Base-by-base conservation (phyloP, 1,140 invertebrate genomes). In the Cataglyphis hispanica region DNA sequence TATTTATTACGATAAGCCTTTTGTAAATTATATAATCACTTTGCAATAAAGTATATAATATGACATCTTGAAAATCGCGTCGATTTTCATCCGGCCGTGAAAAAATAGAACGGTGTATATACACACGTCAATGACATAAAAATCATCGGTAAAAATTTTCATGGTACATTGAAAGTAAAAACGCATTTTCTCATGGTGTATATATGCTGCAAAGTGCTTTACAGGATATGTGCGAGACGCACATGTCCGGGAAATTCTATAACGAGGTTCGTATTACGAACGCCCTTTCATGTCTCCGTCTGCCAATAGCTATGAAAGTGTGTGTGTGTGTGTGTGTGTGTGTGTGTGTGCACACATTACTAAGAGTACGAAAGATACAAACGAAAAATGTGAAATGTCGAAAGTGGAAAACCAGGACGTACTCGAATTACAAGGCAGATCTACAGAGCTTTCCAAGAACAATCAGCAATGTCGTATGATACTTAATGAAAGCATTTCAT, bases 201-300 rank as follows among this genome's bases (percentile, higher is more conserved):
- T 50, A 64, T 46, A 83, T 53, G 56, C 50, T 74, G 13, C 27
- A 43, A 58, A 56, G 37, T 63, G 81, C 70, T 84, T 84, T 53
- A 70, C 76, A 53, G 46, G 31, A 31, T 31, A 31, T 31, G 31
- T 31, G 31, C 31, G 31, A 31, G 43, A 50, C 66, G 84, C 86
- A 85, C 67, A 67, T 89, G 80, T 50, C 13, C 40, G 53, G 81
- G 53, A 89, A 90, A 90, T 74, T 63, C 76, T 69, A 69, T 90
- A 85, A 86, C 61, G 74, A 37, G 60, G 76, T 67, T 89, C 87
- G 37, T 89, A 69, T 89, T 89, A 89, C 88, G 34, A 4, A n/a
- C 31, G 37, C 60, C 60, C 81, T 89, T 86, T 89, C 66, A 77
- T 50, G 63, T 56, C 50, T 69, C 43, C 37, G 22, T 25, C 40